Conservation (phyloP, 2,888 invertebrate genomes). For the Ennomos erosarius region DNA sequence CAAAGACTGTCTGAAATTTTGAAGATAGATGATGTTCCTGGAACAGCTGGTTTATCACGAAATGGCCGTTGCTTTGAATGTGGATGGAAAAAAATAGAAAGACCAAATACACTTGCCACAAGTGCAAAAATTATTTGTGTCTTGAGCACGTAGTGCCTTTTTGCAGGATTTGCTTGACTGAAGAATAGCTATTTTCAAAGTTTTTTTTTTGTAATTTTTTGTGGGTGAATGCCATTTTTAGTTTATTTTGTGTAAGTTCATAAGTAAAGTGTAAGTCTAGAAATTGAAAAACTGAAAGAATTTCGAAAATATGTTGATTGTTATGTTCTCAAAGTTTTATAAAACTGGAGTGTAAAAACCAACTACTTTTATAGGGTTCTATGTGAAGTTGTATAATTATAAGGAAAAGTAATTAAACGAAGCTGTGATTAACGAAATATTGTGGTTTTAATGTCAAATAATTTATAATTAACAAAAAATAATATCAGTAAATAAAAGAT, state of each 20-base stretch:
- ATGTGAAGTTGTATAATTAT: not conserved
- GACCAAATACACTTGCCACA: slow-evolving; percentile 4
- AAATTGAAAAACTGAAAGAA: not conserved
- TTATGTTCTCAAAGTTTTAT: not conserved
- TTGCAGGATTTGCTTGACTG: slow-evolving; percentile 2
- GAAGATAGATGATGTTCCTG: slow-evolving; percentile 23
- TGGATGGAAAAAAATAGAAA: slow-evolving; percentile 8
- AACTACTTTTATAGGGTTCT: not conserved
- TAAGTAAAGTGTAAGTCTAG: not conserved
- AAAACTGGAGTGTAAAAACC: not conserved
- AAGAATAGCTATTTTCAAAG: not conserved
- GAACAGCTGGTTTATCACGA: slow-evolving; percentile 2
- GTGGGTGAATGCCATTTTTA: not conserved
- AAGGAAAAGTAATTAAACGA: not conserved
- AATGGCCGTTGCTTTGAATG: slow-evolving; percentile 5
- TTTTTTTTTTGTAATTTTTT: not conserved
- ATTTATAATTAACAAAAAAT: too few relatives aligned
- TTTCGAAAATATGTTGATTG: not conserved
- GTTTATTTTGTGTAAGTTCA: not conserved
- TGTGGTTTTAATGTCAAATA: not conserved
- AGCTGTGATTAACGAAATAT: slow-evolving; percentile 1
- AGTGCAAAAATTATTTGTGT: slow-evolving; percentile 9
- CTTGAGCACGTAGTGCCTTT: not conserved
- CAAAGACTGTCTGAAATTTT: slow-evolving; percentile 26
- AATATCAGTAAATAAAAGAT: too few relatives aligned